phyloP scores from a whole-genome alignment of 2,888 invertebrate genomes.

The Leuctra nigra region DNA sequence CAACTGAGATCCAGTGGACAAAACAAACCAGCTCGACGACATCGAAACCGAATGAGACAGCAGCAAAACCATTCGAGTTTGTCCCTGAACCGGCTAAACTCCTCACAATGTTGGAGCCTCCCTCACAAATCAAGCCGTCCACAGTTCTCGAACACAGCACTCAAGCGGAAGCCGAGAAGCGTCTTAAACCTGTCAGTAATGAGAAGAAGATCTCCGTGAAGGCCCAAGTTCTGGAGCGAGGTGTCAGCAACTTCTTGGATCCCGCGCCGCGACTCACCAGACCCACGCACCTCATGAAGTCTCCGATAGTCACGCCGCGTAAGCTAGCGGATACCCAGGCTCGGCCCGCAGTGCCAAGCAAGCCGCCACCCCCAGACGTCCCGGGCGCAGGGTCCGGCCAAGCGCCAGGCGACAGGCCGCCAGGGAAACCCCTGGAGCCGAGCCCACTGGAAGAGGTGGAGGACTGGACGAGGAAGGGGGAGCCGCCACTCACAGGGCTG shows the following conservation, averaged over 20 bases:
- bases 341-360: neutral
- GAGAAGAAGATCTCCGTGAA: neutral
- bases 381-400: neutral
- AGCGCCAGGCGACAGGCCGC: neutral
- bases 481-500: conserved; percentile 2
- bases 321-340: neutral
- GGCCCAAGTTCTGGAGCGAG: neutral
- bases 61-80: too few relatives aligned
- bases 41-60: too few relatives aligned
- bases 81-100: too few relatives aligned
- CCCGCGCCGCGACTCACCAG: neutral
- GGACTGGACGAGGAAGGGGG: neutral
- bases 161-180: too few relatives aligned
- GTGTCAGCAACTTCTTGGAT: neutral
- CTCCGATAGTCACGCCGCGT: neutral
- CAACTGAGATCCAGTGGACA: too few relatives aligned
- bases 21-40: too few relatives aligned
- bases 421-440: neutral
- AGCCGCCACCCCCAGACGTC: neutral
- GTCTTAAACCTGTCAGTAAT: too few relatives aligned
- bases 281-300: neutral
- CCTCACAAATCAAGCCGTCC: too few relatives aligned
- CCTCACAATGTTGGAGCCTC: too few relatives aligned
- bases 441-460: neutral
- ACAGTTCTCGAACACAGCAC: too few relatives aligned